Evolutionary conservation across 2,113 vertebrate species (phyloP).

Genomic region (Caranx ignobilis): DNA sequence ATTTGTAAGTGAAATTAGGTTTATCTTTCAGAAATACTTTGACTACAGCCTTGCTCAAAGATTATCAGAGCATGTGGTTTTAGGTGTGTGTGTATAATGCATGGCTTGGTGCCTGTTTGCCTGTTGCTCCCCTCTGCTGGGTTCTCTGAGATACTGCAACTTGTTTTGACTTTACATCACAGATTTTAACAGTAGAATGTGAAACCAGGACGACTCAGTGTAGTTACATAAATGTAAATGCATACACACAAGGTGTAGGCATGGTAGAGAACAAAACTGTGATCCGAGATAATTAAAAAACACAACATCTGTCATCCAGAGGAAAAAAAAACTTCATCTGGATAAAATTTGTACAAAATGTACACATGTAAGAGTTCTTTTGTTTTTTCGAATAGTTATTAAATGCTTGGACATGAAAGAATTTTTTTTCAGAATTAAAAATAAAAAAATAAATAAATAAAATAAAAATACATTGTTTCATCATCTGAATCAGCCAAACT

Average conservation of each 20-base stretch:
- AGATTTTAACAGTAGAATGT: constrained; percentile 1
- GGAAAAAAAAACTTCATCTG: not conserved
- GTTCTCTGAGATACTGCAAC: constrained; percentile 65
- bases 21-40: constrained; percentile 39
- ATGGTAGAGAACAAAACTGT: too few relatives aligned
- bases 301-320: not conserved
- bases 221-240: not conserved
- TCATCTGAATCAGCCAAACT: not conserved
- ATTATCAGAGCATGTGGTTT: constrained; percentile 1
- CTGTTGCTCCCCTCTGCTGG: constrained; percentile 83
- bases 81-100: not conserved
- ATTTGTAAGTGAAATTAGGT: constrained; percentile 60
- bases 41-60: constrained; percentile 16
- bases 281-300: too few relatives aligned
- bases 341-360: not conserved
- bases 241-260: not conserved
- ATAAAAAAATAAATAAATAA: too few relatives aligned
- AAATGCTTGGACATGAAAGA: not conserved
- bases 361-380: not conserved
- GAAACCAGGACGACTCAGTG: not conserved
- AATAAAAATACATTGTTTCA: not conserved
- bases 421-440: not conserved
- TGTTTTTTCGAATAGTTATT: not conserved
- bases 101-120: constrained; percentile 18
- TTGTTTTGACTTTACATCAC: constrained; percentile 20